Evolutionary conservation across 2,113 vertebrate species (phyloP).

Genomic region (Oxygymnocypris stewartii): DNA sequence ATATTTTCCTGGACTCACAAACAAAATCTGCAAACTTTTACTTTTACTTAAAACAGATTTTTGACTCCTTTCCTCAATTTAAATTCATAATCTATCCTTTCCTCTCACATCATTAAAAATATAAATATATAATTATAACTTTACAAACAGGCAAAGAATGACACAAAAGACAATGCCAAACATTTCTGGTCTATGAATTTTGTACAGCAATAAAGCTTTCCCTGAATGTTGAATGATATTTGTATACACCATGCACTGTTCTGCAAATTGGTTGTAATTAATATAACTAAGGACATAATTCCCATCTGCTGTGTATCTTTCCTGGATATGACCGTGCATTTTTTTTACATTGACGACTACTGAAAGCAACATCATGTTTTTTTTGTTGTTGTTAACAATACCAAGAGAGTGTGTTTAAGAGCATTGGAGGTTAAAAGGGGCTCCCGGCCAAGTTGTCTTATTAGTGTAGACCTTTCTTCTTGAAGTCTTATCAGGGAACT

Average conservation of each 20-base stretch:
- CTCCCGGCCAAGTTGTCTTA: slow-evolving; percentile 4
- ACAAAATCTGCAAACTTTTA: background rate
- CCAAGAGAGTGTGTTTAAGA: background rate
- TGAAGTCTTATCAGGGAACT: slow-evolving; percentile 25
- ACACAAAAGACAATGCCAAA: background rate
- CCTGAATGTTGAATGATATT: background rate
- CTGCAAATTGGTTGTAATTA: background rate
- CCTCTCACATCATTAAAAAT: background rate
- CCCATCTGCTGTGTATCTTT: background rate
- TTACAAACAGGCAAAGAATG: background rate
- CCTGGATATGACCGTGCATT: background rate
- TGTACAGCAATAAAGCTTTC: background rate
- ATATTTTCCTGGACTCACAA: background rate
- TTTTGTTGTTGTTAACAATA: slow-evolving; percentile 1
- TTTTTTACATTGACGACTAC: background rate
- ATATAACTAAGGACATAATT: background rate
- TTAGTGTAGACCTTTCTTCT: background rate
- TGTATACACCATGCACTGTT: background rate
- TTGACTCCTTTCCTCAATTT: background rate
- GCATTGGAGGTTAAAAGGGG: background rate
- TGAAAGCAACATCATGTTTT: slow-evolving; percentile 13
- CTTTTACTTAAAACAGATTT: background rate
- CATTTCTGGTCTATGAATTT: background rate
- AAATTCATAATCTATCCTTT: background rate
- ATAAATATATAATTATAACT: background rate